Conservation (phyloP, 2,797 vertebrate genomes). For the Lophius americanus region DNA sequence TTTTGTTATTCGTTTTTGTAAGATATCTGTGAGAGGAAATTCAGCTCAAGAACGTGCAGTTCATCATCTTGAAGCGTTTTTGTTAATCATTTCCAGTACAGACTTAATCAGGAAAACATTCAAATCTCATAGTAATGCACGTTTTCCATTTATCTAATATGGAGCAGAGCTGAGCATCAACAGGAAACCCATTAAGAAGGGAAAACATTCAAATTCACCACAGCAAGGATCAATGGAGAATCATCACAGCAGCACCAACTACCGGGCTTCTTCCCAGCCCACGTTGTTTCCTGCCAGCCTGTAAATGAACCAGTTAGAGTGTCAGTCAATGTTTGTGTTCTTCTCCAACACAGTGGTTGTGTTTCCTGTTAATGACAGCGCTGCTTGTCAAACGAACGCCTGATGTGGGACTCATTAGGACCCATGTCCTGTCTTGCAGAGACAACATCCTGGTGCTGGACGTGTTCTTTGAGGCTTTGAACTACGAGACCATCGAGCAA, state of each 20-base stretch:
- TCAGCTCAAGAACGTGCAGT: too few species aligned
- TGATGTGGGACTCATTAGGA: conserved; percentile 21
- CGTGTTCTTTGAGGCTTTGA: conserved; percentile 98
- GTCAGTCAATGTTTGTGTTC: not conserved
- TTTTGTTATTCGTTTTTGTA: too few species aligned
- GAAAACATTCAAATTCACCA: not conserved
- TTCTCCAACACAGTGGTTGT: conserved; percentile 12
- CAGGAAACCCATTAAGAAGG: not conserved
- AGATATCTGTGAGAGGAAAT: too few species aligned
- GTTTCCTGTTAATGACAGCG: conserved; percentile 16
- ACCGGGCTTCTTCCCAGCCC: conserved; percentile 7
- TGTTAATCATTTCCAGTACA: too few species aligned
- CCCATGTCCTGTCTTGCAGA: conserved; percentile 72
- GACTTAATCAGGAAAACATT: too few species aligned
- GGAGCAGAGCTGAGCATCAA: not conserved
- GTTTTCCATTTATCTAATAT: not conserved
- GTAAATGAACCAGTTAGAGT: conserved; percentile 12
- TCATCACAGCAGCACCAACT: not conserved
- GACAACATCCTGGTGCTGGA: conserved; percentile 98
- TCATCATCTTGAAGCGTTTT: too few species aligned
- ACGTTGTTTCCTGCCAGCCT: not conserved
- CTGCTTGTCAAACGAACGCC: conserved; percentile 14
- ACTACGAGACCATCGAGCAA: conserved; percentile 99
- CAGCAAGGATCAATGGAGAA: not conserved
- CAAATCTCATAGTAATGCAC: not conserved